phyloP scores from a whole-genome alignment of 2,888 invertebrate species.

The Cepaea hortensis region DNA sequence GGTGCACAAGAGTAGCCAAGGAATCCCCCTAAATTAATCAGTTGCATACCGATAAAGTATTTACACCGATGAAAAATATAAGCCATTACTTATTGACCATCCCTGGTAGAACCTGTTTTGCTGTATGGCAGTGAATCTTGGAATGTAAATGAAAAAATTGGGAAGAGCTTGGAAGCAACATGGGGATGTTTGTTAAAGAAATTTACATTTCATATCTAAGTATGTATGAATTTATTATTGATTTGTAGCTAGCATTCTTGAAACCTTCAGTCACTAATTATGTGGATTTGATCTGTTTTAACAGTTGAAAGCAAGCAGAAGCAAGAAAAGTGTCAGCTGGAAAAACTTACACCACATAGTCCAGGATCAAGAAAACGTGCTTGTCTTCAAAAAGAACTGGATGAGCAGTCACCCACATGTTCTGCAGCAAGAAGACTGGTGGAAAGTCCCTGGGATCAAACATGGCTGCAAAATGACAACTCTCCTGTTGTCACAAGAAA shows the following conservation, averaged over 20 bases:
- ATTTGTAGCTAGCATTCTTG: background rate
- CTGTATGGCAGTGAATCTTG: no score
- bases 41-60: no score
- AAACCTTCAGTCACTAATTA: background rate
- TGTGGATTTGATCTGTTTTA: background rate
- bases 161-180: no score
- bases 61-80: no score
- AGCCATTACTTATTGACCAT: no score
- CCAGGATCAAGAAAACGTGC: background rate
- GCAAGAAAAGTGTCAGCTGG: background rate
- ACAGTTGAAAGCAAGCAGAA: conserved; percentile 16
- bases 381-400: background rate
- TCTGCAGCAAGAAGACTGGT: background rate
- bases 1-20: no score
- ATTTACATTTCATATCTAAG: no score
- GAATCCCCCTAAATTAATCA: no score
- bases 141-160: no score
- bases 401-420: conserved; percentile 9
- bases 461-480: background rate
- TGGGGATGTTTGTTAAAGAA: no score
- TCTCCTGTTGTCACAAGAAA: background rate
- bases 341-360: background rate
- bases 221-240: no score
- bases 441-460: conserved; percentile 1
- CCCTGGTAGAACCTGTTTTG: no score